Conservation (phyloP, 1,140 invertebrate genomes). For the Heliconius hermathena region DNA sequence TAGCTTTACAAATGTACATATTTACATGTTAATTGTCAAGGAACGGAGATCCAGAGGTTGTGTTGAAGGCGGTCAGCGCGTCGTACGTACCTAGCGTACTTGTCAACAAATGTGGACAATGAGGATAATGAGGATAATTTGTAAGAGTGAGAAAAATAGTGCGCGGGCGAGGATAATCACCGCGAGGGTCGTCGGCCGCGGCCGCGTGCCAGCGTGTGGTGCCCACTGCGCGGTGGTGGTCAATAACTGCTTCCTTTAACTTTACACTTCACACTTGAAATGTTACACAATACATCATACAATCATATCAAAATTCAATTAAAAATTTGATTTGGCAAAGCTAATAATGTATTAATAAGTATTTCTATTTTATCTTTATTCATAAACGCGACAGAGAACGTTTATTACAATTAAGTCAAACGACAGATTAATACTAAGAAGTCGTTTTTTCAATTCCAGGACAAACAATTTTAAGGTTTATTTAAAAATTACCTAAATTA, state of each 20-base stretch:
- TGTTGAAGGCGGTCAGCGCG: no score
- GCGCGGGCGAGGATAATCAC: conserved; percentile 27
- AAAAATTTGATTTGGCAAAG: neutral
- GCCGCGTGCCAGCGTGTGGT: neutral
- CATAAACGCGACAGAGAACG: neutral
- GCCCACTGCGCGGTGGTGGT: neutral
- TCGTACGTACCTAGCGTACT: neutral
- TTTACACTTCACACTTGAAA: neutral
- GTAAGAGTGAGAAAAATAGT: conserved; percentile 25
- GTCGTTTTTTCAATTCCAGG: neutral
- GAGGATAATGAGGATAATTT: conserved; percentile 21
- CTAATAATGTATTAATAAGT: neutral
- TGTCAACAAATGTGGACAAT: conserved; percentile 11
- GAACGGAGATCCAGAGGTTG: neutral
- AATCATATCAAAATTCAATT: neutral
- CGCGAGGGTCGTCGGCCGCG: conserved; percentile 17
- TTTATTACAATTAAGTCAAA: neutral
- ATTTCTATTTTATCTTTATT: no score
- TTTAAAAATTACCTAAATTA: neutral
- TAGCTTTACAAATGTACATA: no score
- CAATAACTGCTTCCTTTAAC: neutral
- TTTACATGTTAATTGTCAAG: neutral
- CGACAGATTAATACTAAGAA: neutral
- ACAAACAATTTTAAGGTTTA: neutral
- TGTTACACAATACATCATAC: neutral